Percentiles rank a stretch among this genome's conserved stretches.
Conservation (phyloP, 1,140 invertebrate genomes). For the Tetranychus cinnabarinus region DNA sequence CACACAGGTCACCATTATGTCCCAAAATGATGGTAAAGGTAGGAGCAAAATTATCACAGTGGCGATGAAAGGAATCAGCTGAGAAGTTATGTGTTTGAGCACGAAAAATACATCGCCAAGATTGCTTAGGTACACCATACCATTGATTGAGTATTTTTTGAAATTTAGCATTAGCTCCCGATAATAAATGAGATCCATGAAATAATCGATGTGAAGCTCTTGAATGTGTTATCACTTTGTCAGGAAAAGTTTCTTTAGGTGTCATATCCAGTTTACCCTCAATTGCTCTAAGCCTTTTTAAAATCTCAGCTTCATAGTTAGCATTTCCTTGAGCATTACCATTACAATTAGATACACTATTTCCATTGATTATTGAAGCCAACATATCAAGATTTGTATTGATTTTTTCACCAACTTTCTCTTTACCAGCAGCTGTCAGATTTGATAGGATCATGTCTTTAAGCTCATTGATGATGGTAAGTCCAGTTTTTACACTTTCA, state of each 20-base stretch:
- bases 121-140: slow-evolving; percentile 41
- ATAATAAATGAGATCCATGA: slow-evolving; percentile 53
- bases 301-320: too few relatives aligned
- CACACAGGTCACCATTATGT: slow-evolving; percentile 49
- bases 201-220: slow-evolving; percentile 58
- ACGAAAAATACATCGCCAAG: slow-evolving; percentile 55
- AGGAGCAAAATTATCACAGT: slow-evolving; percentile 59
- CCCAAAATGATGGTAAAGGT: slow-evolving; percentile 51
- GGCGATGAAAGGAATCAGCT: slow-evolving; percentile 57
- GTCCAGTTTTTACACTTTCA: too few relatives aligned
- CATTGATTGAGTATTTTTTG: slow-evolving; percentile 59
- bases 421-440: too few relatives aligned
- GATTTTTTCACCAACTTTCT: too few relatives aligned
- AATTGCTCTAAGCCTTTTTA: too few relatives aligned
- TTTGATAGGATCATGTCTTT: too few relatives aligned
- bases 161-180: slow-evolving; percentile 49
- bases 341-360: too few relatives aligned
- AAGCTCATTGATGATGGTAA: too few relatives aligned
- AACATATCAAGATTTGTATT: too few relatives aligned
- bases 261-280: too few relatives aligned
- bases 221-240: slow-evolving; percentile 38
- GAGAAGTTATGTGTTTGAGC: slow-evolving; percentile 64
- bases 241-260: background rate
- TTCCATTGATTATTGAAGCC: too few relatives aligned
- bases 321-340: too few relatives aligned